Evolutionary conservation across 2,797 vertebrate genomes (phyloP).

Genomic region (Apogon talboti): DNA sequence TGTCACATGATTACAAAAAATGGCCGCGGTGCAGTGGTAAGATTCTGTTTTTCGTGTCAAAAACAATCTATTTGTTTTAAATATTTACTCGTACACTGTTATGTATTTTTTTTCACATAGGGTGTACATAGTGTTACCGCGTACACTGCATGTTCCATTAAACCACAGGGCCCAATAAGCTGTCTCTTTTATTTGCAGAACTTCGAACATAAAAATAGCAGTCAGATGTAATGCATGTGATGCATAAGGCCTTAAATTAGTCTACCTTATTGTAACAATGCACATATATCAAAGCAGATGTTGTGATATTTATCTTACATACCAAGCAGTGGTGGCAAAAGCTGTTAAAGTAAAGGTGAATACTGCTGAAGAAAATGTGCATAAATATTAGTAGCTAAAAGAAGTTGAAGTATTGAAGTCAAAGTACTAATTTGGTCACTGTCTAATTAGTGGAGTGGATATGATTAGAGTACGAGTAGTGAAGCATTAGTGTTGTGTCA

Average conservation of each 20-base stretch:
- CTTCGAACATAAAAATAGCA: background rate
- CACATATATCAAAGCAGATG: too few species aligned
- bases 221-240: background rate
- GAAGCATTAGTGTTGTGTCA: too few species aligned
- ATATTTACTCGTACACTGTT: background rate
- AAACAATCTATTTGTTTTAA: constrained; percentile 9
- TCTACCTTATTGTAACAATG: background rate
- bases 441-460: too few species aligned
- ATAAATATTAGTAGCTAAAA: too few species aligned
- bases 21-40: constrained; percentile 86
- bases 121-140: background rate
- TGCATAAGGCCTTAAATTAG: background rate
- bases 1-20: constrained; percentile 82
- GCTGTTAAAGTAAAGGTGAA: too few species aligned
- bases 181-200: background rate
- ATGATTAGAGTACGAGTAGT: too few species aligned
- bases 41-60: constrained; percentile 52
- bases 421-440: too few species aligned
- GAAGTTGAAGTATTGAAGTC: too few species aligned
- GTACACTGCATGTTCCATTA: background rate
- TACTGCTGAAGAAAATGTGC: too few species aligned
- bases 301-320: background rate
- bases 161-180: background rate
- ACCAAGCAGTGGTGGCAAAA: background rate
- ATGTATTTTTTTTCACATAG: background rate